Evolutionary conservation across 92 coral and sea anemone genomes (phyloP), one percentile per base, ranked within the genome.

Genomic region (Porites evermanni): DNA sequence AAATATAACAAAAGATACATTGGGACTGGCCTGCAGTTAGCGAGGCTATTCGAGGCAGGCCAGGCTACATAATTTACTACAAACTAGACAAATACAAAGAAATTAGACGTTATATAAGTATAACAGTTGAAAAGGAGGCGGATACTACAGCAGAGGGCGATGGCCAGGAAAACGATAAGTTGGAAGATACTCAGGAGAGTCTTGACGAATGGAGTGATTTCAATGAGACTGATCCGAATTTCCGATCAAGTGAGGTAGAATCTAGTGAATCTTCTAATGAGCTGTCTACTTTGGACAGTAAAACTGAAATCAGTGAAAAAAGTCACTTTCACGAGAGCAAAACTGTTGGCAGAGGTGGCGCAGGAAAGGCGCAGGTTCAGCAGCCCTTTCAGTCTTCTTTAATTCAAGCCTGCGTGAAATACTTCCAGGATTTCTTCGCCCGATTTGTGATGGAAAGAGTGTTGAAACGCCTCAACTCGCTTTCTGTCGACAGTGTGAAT

Each of bases 371-470:
- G 68, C 38, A 58, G n/a, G 2, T 81, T 38, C 73, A 72, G 21
- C 92, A 79, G 52, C 53, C 87, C 12, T 93, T 93, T 75, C 98
- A 95, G 70, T 95, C 98, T 4, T 89, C 95, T 18, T 88, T 95
- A 44, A 91, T 95, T 29, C 95, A 95, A 75, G 92, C 98, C 1
- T 95, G 98, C 54, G 96, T 93, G 18, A 87, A 88, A 20, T 85
- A 88, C 63, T 95, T 93, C 67, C 98, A 95, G 87, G 79, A 86
- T 13, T 95, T 95, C 81, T 93, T 90, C 70, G 93, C 94, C 32
- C 92, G 86, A 77, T 95, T 95, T 93, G 96, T 91, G 7, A 90
- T 88, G 83, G 84, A 90, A 50, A 78, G 98, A 74, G 92, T 95
- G 32, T 67, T 95, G 21, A 77, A 51, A 24, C 72, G 77, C 18